A percentile compares a stretch with the other conserved stretches of the same genome.
Evolutionary conservation across 2,797 vertebrate species (phyloP).

Genomic region (Melopsittacus undulatus): DNA sequence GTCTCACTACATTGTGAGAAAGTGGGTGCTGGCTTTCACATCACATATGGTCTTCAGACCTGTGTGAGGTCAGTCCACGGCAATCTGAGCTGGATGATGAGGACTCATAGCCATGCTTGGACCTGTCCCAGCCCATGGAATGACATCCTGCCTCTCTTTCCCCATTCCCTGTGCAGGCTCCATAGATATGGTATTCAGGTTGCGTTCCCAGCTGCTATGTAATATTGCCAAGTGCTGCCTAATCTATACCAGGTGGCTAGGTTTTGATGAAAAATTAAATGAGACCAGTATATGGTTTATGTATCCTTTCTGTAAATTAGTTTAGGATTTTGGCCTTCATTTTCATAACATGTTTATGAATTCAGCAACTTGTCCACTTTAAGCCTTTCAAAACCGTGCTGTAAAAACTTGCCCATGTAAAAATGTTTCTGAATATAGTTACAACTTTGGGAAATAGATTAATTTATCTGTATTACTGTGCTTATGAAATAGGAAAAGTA

Average conservation of each 20-base stretch:
- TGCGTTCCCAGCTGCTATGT: neutral
- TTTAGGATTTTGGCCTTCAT: conserved; percentile 10
- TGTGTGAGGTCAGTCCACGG: neutral
- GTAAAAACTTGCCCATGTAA: neutral
- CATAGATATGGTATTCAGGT: neutral
- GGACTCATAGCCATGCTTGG: neutral
- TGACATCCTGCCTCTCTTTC: neutral
- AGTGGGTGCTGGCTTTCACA: neutral
- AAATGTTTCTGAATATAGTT: neutral
- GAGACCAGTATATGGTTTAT: neutral
- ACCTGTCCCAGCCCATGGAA: neutral
- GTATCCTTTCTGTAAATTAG: conserved; percentile 12
- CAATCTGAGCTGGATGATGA: neutral
- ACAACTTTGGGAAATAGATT: neutral
- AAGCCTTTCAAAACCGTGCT: neutral
- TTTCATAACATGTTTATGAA: neutral
- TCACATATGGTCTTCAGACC: neutral
- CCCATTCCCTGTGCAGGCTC: neutral
- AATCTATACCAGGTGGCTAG: conserved; percentile 48
- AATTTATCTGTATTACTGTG: neutral
- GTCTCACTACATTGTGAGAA: accelerated
- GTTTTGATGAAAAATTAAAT: conserved; percentile 33
- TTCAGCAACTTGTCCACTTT: neutral
- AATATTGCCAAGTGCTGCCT: neutral
- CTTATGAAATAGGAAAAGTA: neutral